Evolutionary conservation across 2,797 vertebrate species (phyloP).

Genomic region (Carcharodon carcharias): DNA sequence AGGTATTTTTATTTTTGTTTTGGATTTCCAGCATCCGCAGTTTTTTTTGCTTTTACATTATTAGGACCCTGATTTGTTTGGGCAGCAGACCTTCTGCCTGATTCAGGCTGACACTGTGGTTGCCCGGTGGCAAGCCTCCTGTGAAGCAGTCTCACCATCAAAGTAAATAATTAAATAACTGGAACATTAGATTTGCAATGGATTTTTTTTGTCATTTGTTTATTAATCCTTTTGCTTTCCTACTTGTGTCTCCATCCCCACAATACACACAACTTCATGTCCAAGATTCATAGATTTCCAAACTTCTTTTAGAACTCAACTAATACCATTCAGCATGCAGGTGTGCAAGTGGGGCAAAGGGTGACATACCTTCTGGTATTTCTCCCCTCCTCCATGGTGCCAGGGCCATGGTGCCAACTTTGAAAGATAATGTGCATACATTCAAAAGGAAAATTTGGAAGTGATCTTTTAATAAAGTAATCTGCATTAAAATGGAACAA

Average conservation of each 20-base stretch:
- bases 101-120: not conserved
- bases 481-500: not conserved
- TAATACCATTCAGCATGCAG: too few relatives aligned
- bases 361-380: not conserved
- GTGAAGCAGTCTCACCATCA: not conserved
- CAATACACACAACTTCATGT: not conserved
- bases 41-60: not conserved
- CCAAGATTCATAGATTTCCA: not conserved
- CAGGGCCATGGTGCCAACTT: not conserved
- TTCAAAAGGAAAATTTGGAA: not conserved
- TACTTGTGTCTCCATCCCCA: too few relatives aligned
- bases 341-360: not conserved
- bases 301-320: not conserved
- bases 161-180: not conserved
- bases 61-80: not conserved
- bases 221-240: not conserved
- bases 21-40: too few relatives aligned
- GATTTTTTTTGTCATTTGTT: not conserved
- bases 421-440: not conserved
- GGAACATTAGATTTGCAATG: not conserved
- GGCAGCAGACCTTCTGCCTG: not conserved
- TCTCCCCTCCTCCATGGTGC: too few relatives aligned
- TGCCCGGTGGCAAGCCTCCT: not conserved
- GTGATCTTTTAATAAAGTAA: not conserved
- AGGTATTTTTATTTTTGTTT: too few relatives aligned